Conservation (phyloP, 2,113 vertebrate species). For the Cairina moschata region DNA sequence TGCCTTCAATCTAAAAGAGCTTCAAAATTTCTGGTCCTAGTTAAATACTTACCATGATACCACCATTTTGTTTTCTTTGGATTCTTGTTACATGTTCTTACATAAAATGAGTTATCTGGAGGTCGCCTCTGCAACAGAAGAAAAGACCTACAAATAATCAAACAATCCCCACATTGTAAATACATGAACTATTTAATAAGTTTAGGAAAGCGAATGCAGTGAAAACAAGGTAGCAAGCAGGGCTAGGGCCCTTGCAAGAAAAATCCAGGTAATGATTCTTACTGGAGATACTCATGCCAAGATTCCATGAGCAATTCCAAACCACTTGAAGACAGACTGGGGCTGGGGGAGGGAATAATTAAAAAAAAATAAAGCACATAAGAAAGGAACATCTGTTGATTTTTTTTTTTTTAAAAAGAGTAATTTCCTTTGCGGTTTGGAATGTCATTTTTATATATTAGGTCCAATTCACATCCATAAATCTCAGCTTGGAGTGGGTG, state of each 20-base stretch:
- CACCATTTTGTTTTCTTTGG: conserved; percentile 99
- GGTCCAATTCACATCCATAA: neutral
- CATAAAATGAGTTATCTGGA: conserved; percentile 99
- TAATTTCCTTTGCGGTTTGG: neutral
- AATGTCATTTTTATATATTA: neutral
- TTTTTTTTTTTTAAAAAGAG: neutral
- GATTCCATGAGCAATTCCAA: neutral
- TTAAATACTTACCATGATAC: conserved; percentile 94
- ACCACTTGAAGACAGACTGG: neutral
- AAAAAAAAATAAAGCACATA: neutral
- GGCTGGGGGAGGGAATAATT: neutral
- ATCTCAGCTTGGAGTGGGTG: neutral
- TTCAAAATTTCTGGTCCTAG: neutral
- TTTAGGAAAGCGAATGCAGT: neutral
- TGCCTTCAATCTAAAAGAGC: neutral
- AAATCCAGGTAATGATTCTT: neutral
- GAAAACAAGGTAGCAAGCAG: neutral
- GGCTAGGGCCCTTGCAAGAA: neutral
- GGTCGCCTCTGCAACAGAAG: conserved; percentile 89
- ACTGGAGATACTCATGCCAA: neutral
- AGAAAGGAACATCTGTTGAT: neutral
- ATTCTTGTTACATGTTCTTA: conserved; percentile 99
- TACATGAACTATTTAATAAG: neutral
- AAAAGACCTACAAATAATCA: conserved; percentile 67
- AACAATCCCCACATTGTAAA: conserved; percentile 23